phyloP scores from a whole-genome alignment of 2,797 vertebrate genomes.

The Naso thynnoides region DNA sequence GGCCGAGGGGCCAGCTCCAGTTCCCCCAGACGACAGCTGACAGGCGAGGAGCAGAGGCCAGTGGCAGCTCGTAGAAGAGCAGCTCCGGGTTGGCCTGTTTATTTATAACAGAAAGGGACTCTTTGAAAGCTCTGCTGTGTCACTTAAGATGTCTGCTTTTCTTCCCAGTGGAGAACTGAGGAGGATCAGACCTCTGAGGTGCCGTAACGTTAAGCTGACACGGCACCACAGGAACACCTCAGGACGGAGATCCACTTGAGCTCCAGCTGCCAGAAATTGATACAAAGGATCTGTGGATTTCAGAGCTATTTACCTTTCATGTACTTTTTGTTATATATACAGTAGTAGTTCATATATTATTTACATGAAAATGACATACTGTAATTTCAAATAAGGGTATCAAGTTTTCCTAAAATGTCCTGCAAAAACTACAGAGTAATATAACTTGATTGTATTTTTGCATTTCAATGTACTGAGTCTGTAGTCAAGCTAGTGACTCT shows the following conservation, averaged over 20 bases:
- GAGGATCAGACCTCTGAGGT: slow-evolving; percentile 37
- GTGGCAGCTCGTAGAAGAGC: slow-evolving; percentile 59
- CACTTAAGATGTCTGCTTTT: slow-evolving; percentile 71
- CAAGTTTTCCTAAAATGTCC: background rate
- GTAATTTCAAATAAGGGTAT: background rate
- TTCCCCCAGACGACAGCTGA: slow-evolving; percentile 87
- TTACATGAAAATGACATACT: background rate
- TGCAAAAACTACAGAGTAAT: background rate
- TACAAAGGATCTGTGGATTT: background rate
- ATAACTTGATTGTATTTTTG: too few relatives aligned
- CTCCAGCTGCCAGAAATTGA: background rate
- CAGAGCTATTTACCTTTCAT: background rate
- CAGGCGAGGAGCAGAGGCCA: slow-evolving; percentile 64
- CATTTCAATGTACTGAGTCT: too few relatives aligned
- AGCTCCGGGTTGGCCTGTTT: slow-evolving; percentile 59
- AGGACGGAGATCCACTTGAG: slow-evolving; percentile 14
- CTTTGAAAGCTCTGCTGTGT: slow-evolving; percentile 63
- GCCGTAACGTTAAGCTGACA: slow-evolving; percentile 36
- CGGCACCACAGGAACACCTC: slow-evolving; percentile 14
- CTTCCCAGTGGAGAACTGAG: slow-evolving; percentile 42
- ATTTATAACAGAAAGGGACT: slow-evolving; percentile 81
- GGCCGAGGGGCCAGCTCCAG: slow-evolving; percentile 58
- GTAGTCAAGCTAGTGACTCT: background rate
- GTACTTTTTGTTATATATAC: too few relatives aligned
- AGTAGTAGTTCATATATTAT: background rate